Evolutionary conservation across 2,888 invertebrate species (phyloP), one percentile per base, ranked within the genome.

Genomic region (Eupithecia subfuscata): DNA sequence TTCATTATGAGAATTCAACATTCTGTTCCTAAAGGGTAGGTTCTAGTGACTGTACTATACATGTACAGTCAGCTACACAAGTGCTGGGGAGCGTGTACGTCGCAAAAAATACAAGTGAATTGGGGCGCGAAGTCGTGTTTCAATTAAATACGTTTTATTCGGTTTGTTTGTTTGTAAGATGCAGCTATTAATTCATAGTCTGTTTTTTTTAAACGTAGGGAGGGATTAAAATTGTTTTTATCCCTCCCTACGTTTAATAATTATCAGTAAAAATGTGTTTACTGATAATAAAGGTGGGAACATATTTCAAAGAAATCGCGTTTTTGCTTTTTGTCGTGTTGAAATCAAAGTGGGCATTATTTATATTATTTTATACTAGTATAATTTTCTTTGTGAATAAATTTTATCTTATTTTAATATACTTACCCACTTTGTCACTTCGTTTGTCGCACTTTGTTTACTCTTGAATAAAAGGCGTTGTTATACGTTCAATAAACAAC

Each of bases 21-120:
- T n/a, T n/a, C n/a, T n/a, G n/a, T n/a, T n/a, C n/a, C n/a, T n/a
- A n/a, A n/a, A n/a, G n/a, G n/a, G n/a, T n/a, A n/a, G n/a, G n/a
- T n/a, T n/a, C n/a, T n/a, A n/a, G 16, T 18, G 48, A 45, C 14
- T 11, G 56, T 56, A 56, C 52, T n/a, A n/a, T n/a, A 52, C 22
- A 60, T 34, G 45, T 64, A 71, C 65, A 65, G 64, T 43, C 30
- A 12, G 69, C 25, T 30, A 73, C 16, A 60, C 37, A 43, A 70
- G 60, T 34, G 70, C 63, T 43, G 40, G 69, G 43, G 65, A 43
- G 71, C 56, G 56, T 22, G n/a, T 12, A 4, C 40, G 70, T 63
- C 8, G 68, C 25, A 73, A 76, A 76, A 76, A 75, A 80, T 75
- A 77, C 64, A 56, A 70, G 64, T 67, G 71, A 70, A 75, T 60